phyloP scores from a whole-genome alignment of 2,797 vertebrate genomes.

The Psittacula echo region DNA sequence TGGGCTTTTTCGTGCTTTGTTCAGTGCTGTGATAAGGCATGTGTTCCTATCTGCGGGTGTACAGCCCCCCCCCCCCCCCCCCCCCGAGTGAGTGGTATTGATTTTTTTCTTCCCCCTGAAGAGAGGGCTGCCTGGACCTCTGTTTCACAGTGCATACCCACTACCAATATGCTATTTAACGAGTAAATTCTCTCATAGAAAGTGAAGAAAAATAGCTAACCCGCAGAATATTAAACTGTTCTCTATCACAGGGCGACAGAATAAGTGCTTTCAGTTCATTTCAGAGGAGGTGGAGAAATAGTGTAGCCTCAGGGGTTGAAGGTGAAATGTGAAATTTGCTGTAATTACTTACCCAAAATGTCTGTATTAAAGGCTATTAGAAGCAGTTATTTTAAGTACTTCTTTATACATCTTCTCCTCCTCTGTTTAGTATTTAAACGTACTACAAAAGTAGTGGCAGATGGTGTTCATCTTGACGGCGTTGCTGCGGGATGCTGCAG shows the following conservation, averaged over 20 bases:
- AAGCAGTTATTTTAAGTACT: conserved; percentile 90
- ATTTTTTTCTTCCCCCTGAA: neutral
- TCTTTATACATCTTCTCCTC: conserved; percentile 80
- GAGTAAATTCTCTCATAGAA: conserved; percentile 73
- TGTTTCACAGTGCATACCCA: conserved; percentile 64
- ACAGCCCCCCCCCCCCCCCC: neutral
- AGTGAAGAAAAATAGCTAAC: conserved; percentile 67
- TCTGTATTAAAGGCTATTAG: conserved; percentile 93
- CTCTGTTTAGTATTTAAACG: conserved; percentile 87
- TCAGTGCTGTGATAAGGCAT: conserved; percentile 60
- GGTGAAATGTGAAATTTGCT: conserved; percentile 90
- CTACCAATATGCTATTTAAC: conserved; percentile 61
- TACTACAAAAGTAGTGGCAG: conserved; percentile 82
- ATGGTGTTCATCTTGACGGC: conserved; percentile 74
- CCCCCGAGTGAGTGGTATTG: conserved; percentile 42
- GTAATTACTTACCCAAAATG: conserved; percentile 90
- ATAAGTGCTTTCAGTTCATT: conserved; percentile 81
- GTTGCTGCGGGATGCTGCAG: conserved; percentile 50
- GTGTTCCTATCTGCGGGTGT: conserved; percentile 31
- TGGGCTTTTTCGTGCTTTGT: conserved; percentile 74
- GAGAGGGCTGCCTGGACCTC: conserved; percentile 53
- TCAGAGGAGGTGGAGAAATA: conserved; percentile 78
- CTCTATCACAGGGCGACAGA: conserved; percentile 71
- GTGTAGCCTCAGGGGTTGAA: conserved; percentile 83
- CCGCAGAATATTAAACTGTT: conserved; percentile 78